Base-by-base conservation (phyloP, 2,888 invertebrate species). In the Pyrrhia umbra region DNA sequence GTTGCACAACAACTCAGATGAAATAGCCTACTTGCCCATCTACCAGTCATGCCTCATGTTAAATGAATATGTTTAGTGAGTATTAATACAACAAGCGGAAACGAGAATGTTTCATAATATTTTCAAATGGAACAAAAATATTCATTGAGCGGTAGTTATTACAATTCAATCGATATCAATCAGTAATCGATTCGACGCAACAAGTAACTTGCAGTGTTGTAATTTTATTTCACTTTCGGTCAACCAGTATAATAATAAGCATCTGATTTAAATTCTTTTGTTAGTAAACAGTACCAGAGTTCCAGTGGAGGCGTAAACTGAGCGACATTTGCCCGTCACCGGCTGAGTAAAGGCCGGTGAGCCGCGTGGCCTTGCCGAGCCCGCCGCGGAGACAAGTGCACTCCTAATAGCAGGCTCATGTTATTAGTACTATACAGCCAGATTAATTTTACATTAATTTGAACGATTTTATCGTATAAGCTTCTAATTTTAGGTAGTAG, bases 261-360 rank as follows among this genome's bases (percentile, higher is more conserved):
- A 65, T 69, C 49, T 56, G 70, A 68, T 75, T 77, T 63, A 55
- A 23, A 69, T 77, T 75, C 45, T 64, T 75, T 79, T 86, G 78
- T 85, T 83, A 70, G 81, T 81, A 86, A 86, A 84, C 76, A 84
- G 70, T 55, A 68, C 74, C 59, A 57, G 68, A 57, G 71, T 40
- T 52, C 59, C 59, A 63, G 46, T 67, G 58, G 68, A 75, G 76
- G 71, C 61, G 69, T 75, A 63, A 70, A 77, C 74, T 67, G 71
- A 77, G 73, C 82, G 85, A 84, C 81, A 84, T 87, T 86, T 84
- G 93, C 95, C 87, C 93, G 96, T 89, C 92, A 87, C 91, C 82
- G 57, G 30, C 37, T 23, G 79, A 72, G 70, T 78, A 78, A 88
- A 92, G 92, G 92, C 89, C 90, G 85, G 82, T 81, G 73, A 80